Evolutionary conservation across 2,888 invertebrate genomes (phyloP), one percentile per base, ranked within the genome.

Genomic region (Ectobius pallidus): DNA sequence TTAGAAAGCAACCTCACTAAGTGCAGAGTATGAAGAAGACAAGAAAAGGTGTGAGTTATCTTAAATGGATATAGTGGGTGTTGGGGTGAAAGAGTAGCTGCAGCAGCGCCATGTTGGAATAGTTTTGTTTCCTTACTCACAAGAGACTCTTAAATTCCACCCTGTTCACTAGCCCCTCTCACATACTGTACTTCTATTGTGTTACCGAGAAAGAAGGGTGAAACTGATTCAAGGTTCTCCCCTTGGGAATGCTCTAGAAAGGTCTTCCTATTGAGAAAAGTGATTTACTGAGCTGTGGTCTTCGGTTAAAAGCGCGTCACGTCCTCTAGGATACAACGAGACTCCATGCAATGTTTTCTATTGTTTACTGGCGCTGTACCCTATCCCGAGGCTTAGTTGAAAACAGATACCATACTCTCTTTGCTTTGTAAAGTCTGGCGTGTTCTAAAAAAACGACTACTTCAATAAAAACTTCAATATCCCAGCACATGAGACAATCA

Each of bases 331-430:
- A n/a, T n/a, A n/a, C n/a, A n/a, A 63, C 49, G 46, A 69, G 72
- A 32, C 44, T 61, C 68, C 68, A 22, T 18, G 73, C 69, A 67
- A 73, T 73, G 73, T 73, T 73, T 70, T 69, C 65, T 73, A 73
- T 70, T 70, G 73, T 70, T 73, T 73, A 70, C 61, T 42, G 69
- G 18, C 25, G 16, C 65, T 22, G 27, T 30, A 1, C 2, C n/a
- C 16, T 58, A 30, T 32, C 46, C 65, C 18, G 46, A 44, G 46
- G 44, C 27, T 22, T 27, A 44, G 39, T 46, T 46, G 65, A 46
- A 65, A 65, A 44, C 65, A 44, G 11, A 30, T 65, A 18, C 20
- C 18, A 20, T 34, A 27, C 6, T 44, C 65, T 44, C n/a, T 14
- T 22, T 55, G 27, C 27, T 55, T 22, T 25, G 16, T 16, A 55